Base-by-base conservation (phyloP, 2,888 invertebrate genomes). In the Amphimallon solstitiale region DNA sequence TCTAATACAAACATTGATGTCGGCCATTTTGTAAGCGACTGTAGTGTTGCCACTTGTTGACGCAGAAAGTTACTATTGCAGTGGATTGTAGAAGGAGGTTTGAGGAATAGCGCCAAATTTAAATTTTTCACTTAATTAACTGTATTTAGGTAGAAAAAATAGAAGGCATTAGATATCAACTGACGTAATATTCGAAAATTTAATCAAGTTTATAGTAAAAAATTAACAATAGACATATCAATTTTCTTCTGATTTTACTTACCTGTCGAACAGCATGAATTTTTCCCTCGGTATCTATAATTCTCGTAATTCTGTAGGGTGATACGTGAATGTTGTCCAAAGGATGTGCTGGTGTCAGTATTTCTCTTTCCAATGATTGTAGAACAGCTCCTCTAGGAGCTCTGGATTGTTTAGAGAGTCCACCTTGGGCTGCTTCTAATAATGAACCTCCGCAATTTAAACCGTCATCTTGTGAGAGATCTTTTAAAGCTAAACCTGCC, bases 281-380 rank as follows among this genome's bases (percentile, higher is more conserved):
- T 65, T 90, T 86, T 12, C 92, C 92, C 70, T 89, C 88, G 0
- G 89, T 87, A 78, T 92, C 92, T 0, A 92, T 89, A 2, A 92
- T 85, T 68, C 92, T 87, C 6, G 89, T 87, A 73, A 92, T 91
- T 60, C 91, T 85, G 82, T 88, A 92, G 0, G 89, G 90, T 0
- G 91, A 92, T 38, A 90, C 86, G 74, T 89, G 89, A 0, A 91
- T 84, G 3, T 86, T 87, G 71, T 88, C 88, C 79, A 86, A 72
- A 4, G 83, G 82, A 4, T 83, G 82, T 10, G 81, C 79, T 3
- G 79, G 74, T 0, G 84, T 34, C 43, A 86, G 78, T 71, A 89
- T 87, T 79, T 90, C 89, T 65, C 88, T 83, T 75, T 89, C 88
- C 51, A 90, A 77, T 46, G 88, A 88, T 73, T 88, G 86, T 7